phyloP scores from a whole-genome alignment of 2,113 vertebrate species.

The Microcebus tavaratra region DNA sequence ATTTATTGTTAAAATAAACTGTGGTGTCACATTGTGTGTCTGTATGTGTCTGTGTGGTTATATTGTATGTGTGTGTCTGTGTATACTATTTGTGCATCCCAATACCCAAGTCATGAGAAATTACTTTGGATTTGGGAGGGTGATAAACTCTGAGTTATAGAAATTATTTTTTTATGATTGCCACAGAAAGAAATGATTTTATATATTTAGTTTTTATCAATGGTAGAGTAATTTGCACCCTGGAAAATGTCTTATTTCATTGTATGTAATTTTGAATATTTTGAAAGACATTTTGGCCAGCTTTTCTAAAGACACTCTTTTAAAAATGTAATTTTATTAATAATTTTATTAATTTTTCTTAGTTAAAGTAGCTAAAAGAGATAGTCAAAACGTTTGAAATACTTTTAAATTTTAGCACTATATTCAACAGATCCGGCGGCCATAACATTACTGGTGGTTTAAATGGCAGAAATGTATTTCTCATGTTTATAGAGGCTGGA shows the following conservation, averaged over 20 bases:
- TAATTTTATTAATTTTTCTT: not conserved
- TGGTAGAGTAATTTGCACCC: not conserved
- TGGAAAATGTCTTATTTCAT: not conserved
- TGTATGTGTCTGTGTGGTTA: accelerated
- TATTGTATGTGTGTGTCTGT: not conserved
- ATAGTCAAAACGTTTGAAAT: not conserved
- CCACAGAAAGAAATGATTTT: not conserved
- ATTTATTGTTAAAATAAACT: not conserved
- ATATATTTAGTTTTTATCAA: not conserved
- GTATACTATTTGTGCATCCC: not conserved
- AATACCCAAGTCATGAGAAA: not conserved
- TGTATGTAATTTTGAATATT: not conserved
- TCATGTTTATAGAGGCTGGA: not conserved
- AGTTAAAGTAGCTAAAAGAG: not conserved
- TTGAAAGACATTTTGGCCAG: not conserved
- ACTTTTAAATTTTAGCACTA: not conserved
- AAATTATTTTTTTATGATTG: not conserved
- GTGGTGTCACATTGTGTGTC: not conserved
- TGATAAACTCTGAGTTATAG: not conserved
- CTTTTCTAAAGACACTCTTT: not conserved
- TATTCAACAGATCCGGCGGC: not conserved
- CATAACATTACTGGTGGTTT: not conserved
- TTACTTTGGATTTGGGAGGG: not conserved
- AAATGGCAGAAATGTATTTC: not conserved
- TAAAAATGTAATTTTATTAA: not conserved